phyloP scores from a whole-genome alignment of 2,113 vertebrate genomes.

The Junco hyemalis region DNA sequence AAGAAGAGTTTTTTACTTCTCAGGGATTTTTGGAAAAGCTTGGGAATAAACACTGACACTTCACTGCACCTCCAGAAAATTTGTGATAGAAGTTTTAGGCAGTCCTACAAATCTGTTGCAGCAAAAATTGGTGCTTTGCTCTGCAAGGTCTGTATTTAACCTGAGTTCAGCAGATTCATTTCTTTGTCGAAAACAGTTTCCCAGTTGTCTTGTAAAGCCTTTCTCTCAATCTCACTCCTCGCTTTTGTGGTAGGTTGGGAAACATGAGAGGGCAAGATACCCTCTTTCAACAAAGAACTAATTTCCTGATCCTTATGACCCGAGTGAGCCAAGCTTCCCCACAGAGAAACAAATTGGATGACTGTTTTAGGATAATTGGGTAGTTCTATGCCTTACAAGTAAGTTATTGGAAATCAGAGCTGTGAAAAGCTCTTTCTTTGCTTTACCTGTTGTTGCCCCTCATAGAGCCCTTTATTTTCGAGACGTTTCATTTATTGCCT shows the following conservation, averaged over 20 bases:
- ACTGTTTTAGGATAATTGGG: conserved; percentile 68
- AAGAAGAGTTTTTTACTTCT: neutral
- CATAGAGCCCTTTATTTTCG: neutral
- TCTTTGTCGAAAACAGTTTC: neutral
- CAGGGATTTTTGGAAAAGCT: neutral
- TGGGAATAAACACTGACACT: neutral
- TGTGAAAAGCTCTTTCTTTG: conserved; percentile 37
- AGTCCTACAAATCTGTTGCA: neutral
- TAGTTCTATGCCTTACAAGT: conserved; percentile 36
- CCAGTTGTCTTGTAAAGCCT: neutral
- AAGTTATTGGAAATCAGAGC: conserved; percentile 55
- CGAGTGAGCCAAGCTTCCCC: conserved; percentile 33
- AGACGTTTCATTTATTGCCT: neutral
- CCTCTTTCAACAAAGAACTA: conserved; percentile 21
- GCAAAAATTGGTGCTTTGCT: neutral
- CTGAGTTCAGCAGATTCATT: neutral
- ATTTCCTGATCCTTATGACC: conserved; percentile 60
- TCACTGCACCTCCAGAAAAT: neutral
- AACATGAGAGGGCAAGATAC: conserved; percentile 39
- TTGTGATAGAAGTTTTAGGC: neutral
- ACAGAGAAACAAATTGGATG: conserved; percentile 68
- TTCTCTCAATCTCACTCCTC: neutral
- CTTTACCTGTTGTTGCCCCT: conserved; percentile 43
- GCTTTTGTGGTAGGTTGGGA: conserved; percentile 37
- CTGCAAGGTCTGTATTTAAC: neutral